phyloP scores from a whole-genome alignment of 2,888 invertebrate species.

The Dastarcus helophoroides region DNA sequence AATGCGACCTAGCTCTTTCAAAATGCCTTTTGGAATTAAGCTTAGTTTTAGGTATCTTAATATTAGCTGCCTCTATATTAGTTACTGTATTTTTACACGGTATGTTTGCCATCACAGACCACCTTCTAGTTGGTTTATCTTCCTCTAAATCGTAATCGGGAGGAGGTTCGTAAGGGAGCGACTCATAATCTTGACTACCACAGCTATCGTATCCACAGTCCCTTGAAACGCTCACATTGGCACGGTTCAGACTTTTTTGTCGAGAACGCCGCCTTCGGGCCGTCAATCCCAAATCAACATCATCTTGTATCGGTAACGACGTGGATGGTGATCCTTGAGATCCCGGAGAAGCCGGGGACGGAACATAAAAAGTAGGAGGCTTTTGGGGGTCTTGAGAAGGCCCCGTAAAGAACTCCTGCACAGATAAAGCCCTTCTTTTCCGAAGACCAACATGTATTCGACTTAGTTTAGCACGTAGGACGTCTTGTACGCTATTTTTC shows the following conservation, averaged over 20 bases:
- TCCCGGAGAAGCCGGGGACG: conserved; percentile 40
- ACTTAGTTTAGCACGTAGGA: conserved; percentile 51
- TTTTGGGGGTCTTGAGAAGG: conserved; percentile 36
- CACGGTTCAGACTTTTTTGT: conserved; percentile 19
- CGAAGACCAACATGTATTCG: conserved; percentile 59
- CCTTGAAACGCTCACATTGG: conserved; percentile 18
- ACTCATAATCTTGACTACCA: conserved; percentile 28
- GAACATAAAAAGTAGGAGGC: conserved; percentile 59
- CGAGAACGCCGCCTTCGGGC: conserved; percentile 21
- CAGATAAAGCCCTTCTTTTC: conserved; percentile 53
- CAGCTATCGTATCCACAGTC: conserved; percentile 32
- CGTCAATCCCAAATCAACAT: conserved; percentile 12
- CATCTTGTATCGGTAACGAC: conserved; percentile 13
- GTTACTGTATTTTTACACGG: too few species aligned
- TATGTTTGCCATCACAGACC: conserved; percentile 31
- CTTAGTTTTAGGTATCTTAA: conserved; percentile 34
- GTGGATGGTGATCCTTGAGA: conserved; percentile 21
- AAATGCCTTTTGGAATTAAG: conserved; percentile 23
- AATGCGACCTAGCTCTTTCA: conserved; percentile 34
- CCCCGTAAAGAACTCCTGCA: conserved; percentile 50
- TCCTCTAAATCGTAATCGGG: conserved; percentile 33
- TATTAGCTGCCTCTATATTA: conserved; percentile 24
- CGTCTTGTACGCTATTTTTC: conserved; percentile 49
- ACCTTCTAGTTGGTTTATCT: conserved; percentile 21
- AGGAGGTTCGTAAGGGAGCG: conserved; percentile 33